Base-by-base conservation (phyloP, 2,797 vertebrate genomes). In the Sternotherus odoratus region DNA sequence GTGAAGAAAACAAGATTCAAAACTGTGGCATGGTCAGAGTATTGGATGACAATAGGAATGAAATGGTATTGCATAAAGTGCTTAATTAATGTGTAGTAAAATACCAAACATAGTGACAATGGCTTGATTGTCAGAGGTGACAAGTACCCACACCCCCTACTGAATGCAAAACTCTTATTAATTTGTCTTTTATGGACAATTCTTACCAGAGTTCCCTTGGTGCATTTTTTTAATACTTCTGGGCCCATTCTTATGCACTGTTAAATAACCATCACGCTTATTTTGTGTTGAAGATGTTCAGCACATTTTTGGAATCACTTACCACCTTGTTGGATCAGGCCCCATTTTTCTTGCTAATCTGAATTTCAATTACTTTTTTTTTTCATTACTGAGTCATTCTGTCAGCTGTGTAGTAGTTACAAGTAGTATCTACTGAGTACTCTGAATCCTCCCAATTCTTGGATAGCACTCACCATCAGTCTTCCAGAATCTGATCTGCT, bases 341-440 rank as follows among this genome's bases (percentile, higher is more conserved):
- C 54, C 87, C 57, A 79, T 84, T 69, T 90, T 43, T 57, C 28
- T 50, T 87, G 28, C 51, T 90, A 49, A 93, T 82, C 28, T 46
- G 36, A n/a, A 57, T 57, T 56, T 89, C 80, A 24, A 33, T 46
- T 17, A 66, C 63, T 15, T 19, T 49, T 19, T 72, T 36, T 1
- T 36, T 82, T 77, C 10, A 24, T 86, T 72, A 36, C 1, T 43
- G 4, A 54, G 10, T 49, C 3, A 77, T 92, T 90, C 30, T 21
- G 8, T 39, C 21, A 36, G 48, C 69, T 84, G n/a, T 85, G 54
- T n/a, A 50, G 81, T 89, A 77, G 50, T 66, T 95, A 84, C 86
- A 90, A 93, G 46, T 69, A 66, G n/a, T 5, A 78, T 2, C 49
- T 2, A 12, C 5, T 48, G 8, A 57, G 36, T 33, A 36, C 3